Base-by-base conservation (phyloP, 1,140 invertebrate genomes). In the Leptinotarsa texana region DNA sequence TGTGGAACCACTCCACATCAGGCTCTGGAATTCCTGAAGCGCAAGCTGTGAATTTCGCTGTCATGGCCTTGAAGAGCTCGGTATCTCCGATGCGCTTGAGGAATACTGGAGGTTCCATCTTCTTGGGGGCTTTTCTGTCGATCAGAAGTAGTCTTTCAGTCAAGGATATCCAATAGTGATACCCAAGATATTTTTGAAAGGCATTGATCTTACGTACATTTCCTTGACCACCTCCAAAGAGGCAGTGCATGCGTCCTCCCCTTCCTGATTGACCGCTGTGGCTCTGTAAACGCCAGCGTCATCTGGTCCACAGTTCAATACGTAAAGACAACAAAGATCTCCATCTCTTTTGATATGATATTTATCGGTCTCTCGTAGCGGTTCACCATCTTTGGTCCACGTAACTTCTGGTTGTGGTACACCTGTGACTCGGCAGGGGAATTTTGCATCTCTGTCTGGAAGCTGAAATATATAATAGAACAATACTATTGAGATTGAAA, bases 31-130 rank as follows among this genome's bases (percentile, higher is more conserved):
- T 90, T 51, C 96, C 96, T 17, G 91, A 91, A 47, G 93, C 90
- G 83, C 95, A 96, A 47, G 95, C 95, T 17, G 95, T 97, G 83
- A 97, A 97, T 84, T 96, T 96, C 21, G 93, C 95, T 18, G 92
- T 92, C 92, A 96, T 95, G 11, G 94, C 93, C 80, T 93, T 91
- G 83, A 93, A 94, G 21, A 96, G 89, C 85, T 97, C 95, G 42
- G 93, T 93, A 84, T 96, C 95, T 0, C 94, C 95, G 75, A 97
- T 94, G 79, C 91, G 92, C 86, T 97, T 97, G 73, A 97, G 85
- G 89, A 97, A 97, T 3, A 91, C 90, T 21, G 96, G 95, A 2
- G 94, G 89, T 83, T 97, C 95, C 2, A 92, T 89, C 77, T 92
- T 94, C 78, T 92, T 90, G 77, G 88, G 89, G 75, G 90, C 91